Percentiles rank a stretch among this genome's conserved stretches.
These are phyloP conservation scores for Bombus cullumanus DNA, from an alignment of 1,140 invertebrate species.

Conservation along the genomic window DNA sequence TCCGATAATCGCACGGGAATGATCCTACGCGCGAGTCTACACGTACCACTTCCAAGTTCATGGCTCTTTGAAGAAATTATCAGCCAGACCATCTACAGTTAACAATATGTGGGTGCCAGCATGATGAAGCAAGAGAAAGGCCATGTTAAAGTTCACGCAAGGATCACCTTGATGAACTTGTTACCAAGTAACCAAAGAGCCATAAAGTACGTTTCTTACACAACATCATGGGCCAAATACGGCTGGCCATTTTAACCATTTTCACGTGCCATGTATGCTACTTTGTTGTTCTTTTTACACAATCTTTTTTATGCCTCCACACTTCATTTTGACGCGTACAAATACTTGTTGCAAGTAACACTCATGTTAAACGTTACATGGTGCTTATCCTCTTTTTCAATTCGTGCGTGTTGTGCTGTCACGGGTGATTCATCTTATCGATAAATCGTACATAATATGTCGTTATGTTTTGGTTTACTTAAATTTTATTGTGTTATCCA, in stretches of 20 bases:
- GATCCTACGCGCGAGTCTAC: constrained; percentile 5
- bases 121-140: constrained; percentile 49
- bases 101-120: constrained; percentile 65
- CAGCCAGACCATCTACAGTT: constrained; percentile 51
- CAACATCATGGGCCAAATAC: neutral
- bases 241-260: constrained; percentile 8
- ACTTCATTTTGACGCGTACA: neutral
- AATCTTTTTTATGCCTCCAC: neutral
- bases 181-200: constrained; percentile 13
- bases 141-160: constrained; percentile 38
- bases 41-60: constrained; percentile 57
- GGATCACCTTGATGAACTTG: constrained; percentile 45
- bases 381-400: neutral
- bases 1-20: constrained; percentile 11
- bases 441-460: neutral
- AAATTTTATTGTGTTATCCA: neutral
- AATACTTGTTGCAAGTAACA: neutral
- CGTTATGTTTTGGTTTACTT: neutral
- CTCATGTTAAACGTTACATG: neutral
- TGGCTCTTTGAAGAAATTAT: constrained; percentile 47
- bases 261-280: neutral
- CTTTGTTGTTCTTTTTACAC: neutral
- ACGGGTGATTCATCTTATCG: neutral
- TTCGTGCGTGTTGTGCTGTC: neutral
- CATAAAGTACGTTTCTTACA: constrained; percentile 10